These are phyloP conservation scores for Euleptes europaea DNA, from an alignment of 2,113 vertebrate species.

Conservation along the genomic window DNA sequence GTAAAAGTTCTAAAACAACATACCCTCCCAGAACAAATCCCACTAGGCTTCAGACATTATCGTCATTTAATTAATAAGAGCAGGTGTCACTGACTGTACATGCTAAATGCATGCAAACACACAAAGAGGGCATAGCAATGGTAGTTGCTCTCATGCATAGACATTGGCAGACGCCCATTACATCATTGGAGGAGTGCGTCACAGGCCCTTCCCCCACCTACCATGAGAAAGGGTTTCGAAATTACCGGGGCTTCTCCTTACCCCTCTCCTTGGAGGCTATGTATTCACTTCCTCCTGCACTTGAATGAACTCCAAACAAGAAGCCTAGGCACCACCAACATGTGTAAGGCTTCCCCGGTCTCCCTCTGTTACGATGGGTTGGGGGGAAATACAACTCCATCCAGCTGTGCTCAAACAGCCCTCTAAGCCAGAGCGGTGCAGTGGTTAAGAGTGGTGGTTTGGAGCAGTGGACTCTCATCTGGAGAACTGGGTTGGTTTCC, in stretches of 20 bases:
- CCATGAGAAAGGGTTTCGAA: background rate
- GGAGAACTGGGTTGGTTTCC: too few relatives aligned
- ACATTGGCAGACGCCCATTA: background rate
- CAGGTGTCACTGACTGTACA: background rate
- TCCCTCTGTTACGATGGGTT: background rate
- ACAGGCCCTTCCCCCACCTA: background rate
- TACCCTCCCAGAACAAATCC: too few relatives aligned
- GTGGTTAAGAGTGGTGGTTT: too few relatives aligned
- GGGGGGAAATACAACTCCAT: background rate
- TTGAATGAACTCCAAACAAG: background rate
- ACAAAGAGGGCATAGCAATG: background rate
- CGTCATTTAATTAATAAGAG: background rate
- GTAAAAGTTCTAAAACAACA: too few relatives aligned
- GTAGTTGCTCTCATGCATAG: background rate
- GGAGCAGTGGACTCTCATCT: too few relatives aligned
- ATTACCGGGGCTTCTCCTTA: background rate
- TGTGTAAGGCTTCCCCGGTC: background rate
- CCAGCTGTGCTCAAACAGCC: too few relatives aligned
- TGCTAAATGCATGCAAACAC: background rate
- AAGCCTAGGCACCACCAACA: background rate
- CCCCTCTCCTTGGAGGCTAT: background rate
- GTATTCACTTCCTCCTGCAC: background rate
- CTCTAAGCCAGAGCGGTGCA: too few relatives aligned
- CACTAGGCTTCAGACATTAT: background rate
- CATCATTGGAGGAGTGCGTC: background rate